Percentiles rank a stretch among this genome's conserved stretches.
Evolutionary conservation across 2,113 vertebrate species (phyloP).

Genomic region (Raphicerus campestris): DNA sequence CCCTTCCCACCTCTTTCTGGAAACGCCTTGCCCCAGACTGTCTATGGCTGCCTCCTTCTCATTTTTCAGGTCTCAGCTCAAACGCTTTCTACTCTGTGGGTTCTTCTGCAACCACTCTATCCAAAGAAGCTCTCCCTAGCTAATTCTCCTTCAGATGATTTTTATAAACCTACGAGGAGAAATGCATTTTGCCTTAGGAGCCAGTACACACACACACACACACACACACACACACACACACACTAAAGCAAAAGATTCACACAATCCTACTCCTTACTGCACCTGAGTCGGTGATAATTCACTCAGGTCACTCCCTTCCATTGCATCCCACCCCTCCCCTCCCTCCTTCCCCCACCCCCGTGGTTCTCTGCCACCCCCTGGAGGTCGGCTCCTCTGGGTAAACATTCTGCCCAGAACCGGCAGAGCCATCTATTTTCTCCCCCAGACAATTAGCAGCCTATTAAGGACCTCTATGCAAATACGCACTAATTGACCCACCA

Average conservation of each 20-base stretch:
- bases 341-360: fast-evolving
- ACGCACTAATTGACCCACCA: slow-evolving; percentile 76
- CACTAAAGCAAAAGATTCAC: background rate
- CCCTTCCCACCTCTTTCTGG: background rate
- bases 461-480: slow-evolving; percentile 83
- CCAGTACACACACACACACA: background rate
- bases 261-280: background rate
- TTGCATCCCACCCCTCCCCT: background rate
- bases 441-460: slow-evolving; percentile 78
- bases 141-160: background rate
- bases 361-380: background rate
- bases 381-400: slow-evolving; percentile 33
- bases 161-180: background rate
- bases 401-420: slow-evolving; percentile 47
- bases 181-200: background rate
- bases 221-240: too few relatives aligned
- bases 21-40: background rate
- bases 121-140: background rate
- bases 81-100: background rate
- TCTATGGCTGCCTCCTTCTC: background rate
- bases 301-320: background rate
- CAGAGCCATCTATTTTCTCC: slow-evolving; percentile 70
- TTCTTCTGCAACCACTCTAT: background rate
- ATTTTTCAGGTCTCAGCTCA: background rate
- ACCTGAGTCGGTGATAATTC: fast-evolving